phyloP scores from a whole-genome alignment of 2,888 invertebrate species.

The Rhopalosiphum nymphaeae region DNA sequence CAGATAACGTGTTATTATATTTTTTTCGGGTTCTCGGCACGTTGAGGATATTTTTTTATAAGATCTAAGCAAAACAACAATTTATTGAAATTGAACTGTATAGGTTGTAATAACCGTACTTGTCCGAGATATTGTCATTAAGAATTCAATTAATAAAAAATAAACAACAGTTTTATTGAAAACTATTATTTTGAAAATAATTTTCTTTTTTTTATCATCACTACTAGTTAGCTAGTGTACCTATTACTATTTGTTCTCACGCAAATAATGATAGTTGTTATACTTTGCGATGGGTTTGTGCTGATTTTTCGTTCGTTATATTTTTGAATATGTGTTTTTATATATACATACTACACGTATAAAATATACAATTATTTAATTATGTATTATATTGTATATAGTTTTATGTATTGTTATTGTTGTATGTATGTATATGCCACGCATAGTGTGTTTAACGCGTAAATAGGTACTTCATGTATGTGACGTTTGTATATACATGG shows the following conservation, averaged over 20 bases:
- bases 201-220: slow-evolving; percentile 1
- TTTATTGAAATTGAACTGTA: not conserved
- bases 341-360: not conserved
- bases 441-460: not conserved
- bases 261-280: slow-evolving; percentile 25
- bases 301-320: slow-evolving; percentile 2
- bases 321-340: not conserved
- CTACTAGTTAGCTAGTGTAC: not conserved
- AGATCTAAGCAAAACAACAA: not conserved
- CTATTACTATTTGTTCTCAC: slow-evolving; percentile 19
- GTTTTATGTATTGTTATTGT: not conserved
- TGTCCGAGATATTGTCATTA: not conserved
- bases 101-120: not conserved
- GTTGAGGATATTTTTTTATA: not conserved
- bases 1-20: slow-evolving; percentile 13
- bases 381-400: not conserved
- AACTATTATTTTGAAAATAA: not conserved
- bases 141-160: not conserved
- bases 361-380: not conserved
- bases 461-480: not conserved
- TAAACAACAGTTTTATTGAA: not conserved
- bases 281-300: not conserved
- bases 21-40: not conserved
- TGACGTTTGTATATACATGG: not conserved
- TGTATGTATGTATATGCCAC: not conserved